Evolutionary conservation across 1,140 invertebrate genomes (phyloP), one percentile per base, ranked within the genome.

Genomic region (Saccostrea glomerata): DNA sequence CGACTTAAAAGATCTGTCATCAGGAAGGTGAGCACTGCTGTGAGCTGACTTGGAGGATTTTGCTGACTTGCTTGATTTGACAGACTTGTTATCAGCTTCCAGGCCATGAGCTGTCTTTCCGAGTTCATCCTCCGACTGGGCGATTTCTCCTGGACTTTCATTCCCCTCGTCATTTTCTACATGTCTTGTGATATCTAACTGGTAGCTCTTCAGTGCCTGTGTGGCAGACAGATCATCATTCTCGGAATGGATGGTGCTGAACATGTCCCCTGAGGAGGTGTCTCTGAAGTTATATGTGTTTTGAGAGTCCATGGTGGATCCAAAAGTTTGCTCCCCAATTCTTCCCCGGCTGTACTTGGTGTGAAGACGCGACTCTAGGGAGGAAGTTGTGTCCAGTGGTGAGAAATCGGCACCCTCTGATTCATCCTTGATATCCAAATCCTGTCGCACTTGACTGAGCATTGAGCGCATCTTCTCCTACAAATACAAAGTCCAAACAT

Each of bases 391-490:
- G 58, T 84, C 25, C 13, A 77, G 70, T 30, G 70, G 70, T 0
- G 60, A 86, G 20, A 83, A 85, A 36, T 82, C 84, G 84, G 40
- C 47, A 83, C 40, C 13, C 25, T 56, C 84, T 15, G 66, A 85
- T 86, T 86, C 88, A 15, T 89, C 89, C 54, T 90, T 66, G 73
- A 93, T 92, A 17, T 91, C 92, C 73, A 93, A 84, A 56, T 93
- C 93, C 36, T 85, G 85, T 0, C 93, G 54, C 6, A 93, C 89
- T 47, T 92, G 88, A 30, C 88, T 90, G 36, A 93, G 70, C 82
- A 93, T 88, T 4, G 90, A 90, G 17, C 92, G 86, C 92, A 93
- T 93, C 73, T 89, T 88, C 36, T 88, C 87, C 92, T 93, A 88
- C n/a, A 85, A 85, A 40, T 82, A 47, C 12, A 11, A 20, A 82